Percentiles rank a stretch among this genome's conserved stretches.
Conservation (phyloP, 2,797 vertebrate genomes). For the Falco novaeseelandiae region DNA sequence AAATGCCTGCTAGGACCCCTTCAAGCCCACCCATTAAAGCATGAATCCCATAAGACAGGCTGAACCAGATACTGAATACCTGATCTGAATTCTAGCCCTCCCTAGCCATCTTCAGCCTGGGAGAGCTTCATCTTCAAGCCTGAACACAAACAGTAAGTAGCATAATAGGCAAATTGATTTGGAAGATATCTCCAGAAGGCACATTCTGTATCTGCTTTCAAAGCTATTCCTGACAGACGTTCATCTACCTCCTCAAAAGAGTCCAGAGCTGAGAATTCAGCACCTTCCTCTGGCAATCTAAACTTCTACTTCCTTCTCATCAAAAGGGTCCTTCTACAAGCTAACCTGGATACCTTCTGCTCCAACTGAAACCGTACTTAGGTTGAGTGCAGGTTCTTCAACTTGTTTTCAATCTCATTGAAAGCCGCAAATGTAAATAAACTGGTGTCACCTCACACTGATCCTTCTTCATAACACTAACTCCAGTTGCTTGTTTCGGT, state of each 20-base stretch:
- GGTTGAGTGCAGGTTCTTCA: background rate
- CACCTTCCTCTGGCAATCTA: background rate
- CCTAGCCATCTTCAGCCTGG: background rate
- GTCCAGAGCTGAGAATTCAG: background rate
- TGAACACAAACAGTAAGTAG: background rate
- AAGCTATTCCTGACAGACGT: background rate
- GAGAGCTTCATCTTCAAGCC: background rate
- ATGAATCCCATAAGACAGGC: background rate
- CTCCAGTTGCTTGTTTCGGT: background rate
- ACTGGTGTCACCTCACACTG: too few relatives aligned
- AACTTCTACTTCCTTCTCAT: background rate
- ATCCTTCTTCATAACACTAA: background rate
- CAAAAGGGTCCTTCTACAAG: background rate
- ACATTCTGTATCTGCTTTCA: background rate
- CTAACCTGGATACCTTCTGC: background rate
- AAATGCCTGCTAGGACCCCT: background rate
- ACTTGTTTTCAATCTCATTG: background rate
- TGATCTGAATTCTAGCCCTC: background rate
- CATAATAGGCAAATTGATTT: background rate
- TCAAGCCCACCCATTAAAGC: background rate
- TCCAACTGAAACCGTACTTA: background rate
- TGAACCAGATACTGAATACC: background rate
- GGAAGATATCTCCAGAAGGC: background rate
- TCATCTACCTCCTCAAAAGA: background rate
- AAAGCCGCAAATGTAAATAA: background rate